Evolutionary conservation across 2,797 vertebrate species (phyloP), one percentile per base, ranked within the genome.

Genomic region (Otus scops): DNA sequence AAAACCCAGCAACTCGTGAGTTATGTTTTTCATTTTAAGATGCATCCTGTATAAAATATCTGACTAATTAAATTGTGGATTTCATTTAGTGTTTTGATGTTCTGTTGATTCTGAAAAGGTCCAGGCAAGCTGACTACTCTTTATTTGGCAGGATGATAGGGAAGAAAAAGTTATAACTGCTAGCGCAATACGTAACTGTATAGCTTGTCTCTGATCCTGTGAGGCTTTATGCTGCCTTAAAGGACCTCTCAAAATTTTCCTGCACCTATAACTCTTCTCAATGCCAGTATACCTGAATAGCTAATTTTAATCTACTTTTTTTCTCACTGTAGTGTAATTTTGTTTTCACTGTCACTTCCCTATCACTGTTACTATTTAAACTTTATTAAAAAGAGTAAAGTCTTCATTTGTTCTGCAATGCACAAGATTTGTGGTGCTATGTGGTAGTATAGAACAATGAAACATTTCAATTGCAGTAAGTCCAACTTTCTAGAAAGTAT

Each of bases 1-100:
- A 84, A 93, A 94, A 43, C 64, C 19, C 88, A 82, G 36, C 73
- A 70, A 36, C 88, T 92, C 50, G 5, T 61, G 68, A 70, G 88
- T 96, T 93, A 77, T 70, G 86, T 63, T 96, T 95, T 95, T 89
- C 47, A 96, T 97, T 95, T 94, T 73, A 90, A 76, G 90, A 93
- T 89, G 79, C 67, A 89, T 94, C 87, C 88, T 95, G 77, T 94
- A 41, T 95, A 95, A 96, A 97, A 92, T 61, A 73, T 61, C 82
- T 91, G 84, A 67, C 76, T 95, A 96, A 92, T 88, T 93, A 70
- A 84, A 88, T 88, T 95, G 59, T 88, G 89, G 54, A 80, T 95
- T 96, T 95, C 64, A 59, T 88, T 50, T 43, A 50, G 39, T 77
- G 65, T 95, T 95, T 96, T 97, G 87, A 76, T 92, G 53, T 94